Conservation (phyloP, 1,140 invertebrate species). For the Dendroctonus valens region DNA sequence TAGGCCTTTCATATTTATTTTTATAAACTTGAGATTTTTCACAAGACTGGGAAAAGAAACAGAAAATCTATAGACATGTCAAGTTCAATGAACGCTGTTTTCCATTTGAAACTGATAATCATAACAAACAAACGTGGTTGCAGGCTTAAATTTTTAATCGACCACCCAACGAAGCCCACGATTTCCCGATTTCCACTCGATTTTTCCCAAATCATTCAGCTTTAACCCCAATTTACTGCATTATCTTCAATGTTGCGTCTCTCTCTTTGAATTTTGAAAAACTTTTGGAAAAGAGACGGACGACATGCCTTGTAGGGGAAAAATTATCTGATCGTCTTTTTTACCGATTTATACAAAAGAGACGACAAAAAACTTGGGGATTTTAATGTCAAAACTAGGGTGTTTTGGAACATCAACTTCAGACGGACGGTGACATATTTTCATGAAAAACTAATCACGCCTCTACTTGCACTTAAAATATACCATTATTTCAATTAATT, state of each 20-base stretch:
- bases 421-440: no score
- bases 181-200: conserved; percentile 1
- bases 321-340: conserved; percentile 10
- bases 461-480: no score
- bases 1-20: conserved; percentile 51
- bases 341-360: conserved; percentile 20
- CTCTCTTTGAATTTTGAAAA: conserved; percentile 14
- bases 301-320: conserved; percentile 14
- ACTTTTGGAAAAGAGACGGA: conserved; percentile 17
- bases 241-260: neutral
- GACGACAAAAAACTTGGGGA: conserved; percentile 10
- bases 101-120: conserved; percentile 3
- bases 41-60: conserved; percentile 47
- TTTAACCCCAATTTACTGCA: neutral
- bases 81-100: conserved; percentile 21
- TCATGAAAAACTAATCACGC: no score
- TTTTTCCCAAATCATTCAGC: conserved; percentile 4
- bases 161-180: neutral
- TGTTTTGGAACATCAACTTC: neutral
- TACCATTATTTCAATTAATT: no score
- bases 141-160: conserved; percentile 12
- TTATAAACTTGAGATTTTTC: conserved; percentile 49
- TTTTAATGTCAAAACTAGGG: conserved; percentile 9
- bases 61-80: conserved; percentile 41
- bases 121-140: conserved; percentile 22